Percentiles rank a stretch among this genome's conserved stretches.
Evolutionary conservation across 2,797 vertebrate species (phyloP).

Genomic region (Bradypodion ventrale): DNA sequence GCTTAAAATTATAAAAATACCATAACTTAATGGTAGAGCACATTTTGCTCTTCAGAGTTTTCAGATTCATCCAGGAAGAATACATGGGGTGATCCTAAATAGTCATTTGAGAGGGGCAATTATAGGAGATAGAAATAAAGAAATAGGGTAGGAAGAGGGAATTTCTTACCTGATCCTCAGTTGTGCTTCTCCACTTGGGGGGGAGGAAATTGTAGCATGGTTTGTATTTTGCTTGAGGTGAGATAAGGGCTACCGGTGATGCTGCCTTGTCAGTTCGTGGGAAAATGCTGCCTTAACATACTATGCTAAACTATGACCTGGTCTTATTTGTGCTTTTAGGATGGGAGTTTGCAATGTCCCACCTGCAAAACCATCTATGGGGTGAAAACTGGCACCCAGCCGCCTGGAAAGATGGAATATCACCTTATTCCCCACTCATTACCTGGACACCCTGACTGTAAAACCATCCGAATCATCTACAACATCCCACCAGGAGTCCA

Average conservation of each 20-base stretch:
- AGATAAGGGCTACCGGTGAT: neutral
- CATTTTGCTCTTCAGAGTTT: too few species aligned
- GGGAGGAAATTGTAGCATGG: neutral
- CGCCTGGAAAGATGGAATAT: constrained; percentile 98
- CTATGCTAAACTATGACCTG: neutral
- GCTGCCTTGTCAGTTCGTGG: neutral
- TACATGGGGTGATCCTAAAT: neutral
- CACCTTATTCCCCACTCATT: constrained; percentile 95
- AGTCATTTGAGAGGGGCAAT: neutral
- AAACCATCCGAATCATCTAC: constrained; percentile 97
- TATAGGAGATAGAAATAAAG: neutral
- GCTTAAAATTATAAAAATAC: neutral
- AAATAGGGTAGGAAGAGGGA: neutral
- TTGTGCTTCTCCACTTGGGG: neutral
- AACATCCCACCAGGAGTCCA: constrained; percentile 96
- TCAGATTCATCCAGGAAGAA: too few species aligned
- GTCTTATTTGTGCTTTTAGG: constrained; percentile 66
- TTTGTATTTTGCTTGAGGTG: neutral
- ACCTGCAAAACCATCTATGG: constrained; percentile 98
- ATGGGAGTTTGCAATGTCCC: constrained; percentile 95
- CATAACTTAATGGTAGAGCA: neutral
- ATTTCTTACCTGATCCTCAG: neutral
- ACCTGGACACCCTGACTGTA: constrained; percentile 93
- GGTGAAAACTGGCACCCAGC: constrained; percentile 95
- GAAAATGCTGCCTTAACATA: neutral